phyloP scores from a whole-genome alignment of 64 coral and sea anemone species.

The Actinia tenebrosa region DNA sequence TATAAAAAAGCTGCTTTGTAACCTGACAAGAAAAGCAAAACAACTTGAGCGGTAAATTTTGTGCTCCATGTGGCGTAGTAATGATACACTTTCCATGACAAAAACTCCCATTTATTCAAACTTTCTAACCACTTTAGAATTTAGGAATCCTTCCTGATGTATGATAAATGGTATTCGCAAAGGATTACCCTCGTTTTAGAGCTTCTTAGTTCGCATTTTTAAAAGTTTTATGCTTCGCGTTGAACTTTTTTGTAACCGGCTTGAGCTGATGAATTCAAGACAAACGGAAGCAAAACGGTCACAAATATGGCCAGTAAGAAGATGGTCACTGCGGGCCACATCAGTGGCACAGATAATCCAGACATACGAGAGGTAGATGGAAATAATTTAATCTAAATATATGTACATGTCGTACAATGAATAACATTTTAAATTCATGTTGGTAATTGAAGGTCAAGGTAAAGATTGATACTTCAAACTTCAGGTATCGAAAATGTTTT shows the following conservation, averaged over 20 bases:
- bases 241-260: conserved; percentile 1
- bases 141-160: neutral
- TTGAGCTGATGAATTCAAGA: conserved; percentile 12
- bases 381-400: neutral
- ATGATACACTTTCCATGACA: neutral
- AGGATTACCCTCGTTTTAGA: neutral
- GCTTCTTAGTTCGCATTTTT: neutral
- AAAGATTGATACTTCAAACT: neutral
- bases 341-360: neutral
- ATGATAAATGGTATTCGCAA: neutral
- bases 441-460: conserved; percentile 7
- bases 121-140: neutral
- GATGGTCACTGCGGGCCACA: neutral
- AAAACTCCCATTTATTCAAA: neutral
- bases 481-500: neutral
- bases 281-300: conserved; percentile 17
- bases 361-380: conserved; percentile 7
- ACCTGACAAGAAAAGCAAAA: conserved; percentile 38
- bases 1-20: conserved; percentile 53
- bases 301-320: neutral
- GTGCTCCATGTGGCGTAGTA: conserved; percentile 11
- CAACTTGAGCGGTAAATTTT: conserved; percentile 14
- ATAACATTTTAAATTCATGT: neutral
- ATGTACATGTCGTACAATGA: neutral
- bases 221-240: neutral